phyloP scores from a whole-genome alignment of 2,113 vertebrate species.

The Embiotoca jacksoni region DNA sequence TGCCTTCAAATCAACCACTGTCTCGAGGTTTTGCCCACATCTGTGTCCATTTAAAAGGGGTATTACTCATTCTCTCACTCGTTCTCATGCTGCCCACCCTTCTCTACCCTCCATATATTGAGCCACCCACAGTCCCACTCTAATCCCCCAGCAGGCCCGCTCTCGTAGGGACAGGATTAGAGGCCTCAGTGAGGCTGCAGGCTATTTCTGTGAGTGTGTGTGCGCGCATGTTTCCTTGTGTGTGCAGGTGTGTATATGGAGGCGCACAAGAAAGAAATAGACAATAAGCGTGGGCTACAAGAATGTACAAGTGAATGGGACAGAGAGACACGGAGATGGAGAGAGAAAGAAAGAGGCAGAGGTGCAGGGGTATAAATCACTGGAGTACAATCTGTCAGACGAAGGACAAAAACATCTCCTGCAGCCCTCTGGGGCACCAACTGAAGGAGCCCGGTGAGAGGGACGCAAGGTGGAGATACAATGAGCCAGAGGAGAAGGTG shows the following conservation, averaged over 20 bases:
- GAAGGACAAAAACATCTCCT: slow-evolving; percentile 76
- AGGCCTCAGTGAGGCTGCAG: slow-evolving; percentile 43
- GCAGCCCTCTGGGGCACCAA: slow-evolving; percentile 50
- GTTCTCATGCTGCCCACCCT: slow-evolving; percentile 40
- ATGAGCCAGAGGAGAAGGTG: slow-evolving; percentile 19
- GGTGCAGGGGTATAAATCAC: slow-evolving; percentile 79
- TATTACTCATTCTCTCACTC: slow-evolving; percentile 35
- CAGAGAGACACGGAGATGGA: slow-evolving; percentile 29
- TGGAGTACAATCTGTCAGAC: slow-evolving; percentile 69
- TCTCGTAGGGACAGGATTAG: slow-evolving; percentile 75
- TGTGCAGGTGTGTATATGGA: slow-evolving; percentile 18
- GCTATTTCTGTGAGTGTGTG: slow-evolving; percentile 30
- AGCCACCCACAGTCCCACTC: slow-evolving; percentile 63
- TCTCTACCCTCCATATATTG: slow-evolving; percentile 57
- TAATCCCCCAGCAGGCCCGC: slow-evolving; percentile 74
- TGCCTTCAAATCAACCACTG: neutral
- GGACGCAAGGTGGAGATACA: slow-evolving; percentile 36
- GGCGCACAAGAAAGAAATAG: slow-evolving; percentile 46
- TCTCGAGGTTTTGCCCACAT: slow-evolving; percentile 20
- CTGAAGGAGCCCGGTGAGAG: slow-evolving; percentile 46
- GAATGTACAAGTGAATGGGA: slow-evolving; percentile 58
- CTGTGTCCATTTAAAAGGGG: slow-evolving; percentile 25
- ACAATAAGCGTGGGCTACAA: slow-evolving; percentile 61
- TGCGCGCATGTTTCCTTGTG: neutral
- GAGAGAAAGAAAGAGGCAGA: slow-evolving; percentile 42